Conservation (phyloP, 2,888 invertebrate genomes). For the Ashinkailepas kermadecensis region DNA sequence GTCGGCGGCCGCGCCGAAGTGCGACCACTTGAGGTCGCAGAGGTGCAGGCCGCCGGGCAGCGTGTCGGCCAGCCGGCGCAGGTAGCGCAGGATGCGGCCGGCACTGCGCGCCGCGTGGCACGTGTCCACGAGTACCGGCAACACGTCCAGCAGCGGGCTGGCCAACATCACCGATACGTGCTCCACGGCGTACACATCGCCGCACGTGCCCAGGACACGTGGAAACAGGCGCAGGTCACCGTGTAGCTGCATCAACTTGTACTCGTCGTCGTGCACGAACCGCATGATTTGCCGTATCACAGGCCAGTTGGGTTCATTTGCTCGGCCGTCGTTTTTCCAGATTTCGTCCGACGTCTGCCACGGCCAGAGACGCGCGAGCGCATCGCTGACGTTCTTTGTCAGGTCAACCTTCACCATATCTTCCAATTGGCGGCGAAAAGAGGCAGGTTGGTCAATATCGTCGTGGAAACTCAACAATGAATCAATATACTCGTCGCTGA, state of each 20-base stretch:
- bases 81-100: conserved; percentile 52
- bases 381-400: background rate
- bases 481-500: background rate
- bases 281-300: conserved; percentile 55
- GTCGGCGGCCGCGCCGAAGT: conserved; percentile 52
- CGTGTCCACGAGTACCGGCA: conserved; percentile 3
- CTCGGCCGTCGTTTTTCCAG: too few species aligned
- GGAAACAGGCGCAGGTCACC: conserved; percentile 57
- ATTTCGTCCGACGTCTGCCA: background rate
- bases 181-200: conserved; percentile 58
- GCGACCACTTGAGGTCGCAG: conserved; percentile 60
- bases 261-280: conserved; percentile 59
- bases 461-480: background rate
- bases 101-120: conserved; percentile 36
- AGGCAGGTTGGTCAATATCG: background rate
- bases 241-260: conserved; percentile 53
- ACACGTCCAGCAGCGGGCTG: background rate
- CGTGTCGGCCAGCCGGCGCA: conserved; percentile 52
- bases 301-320: background rate
- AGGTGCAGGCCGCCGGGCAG: conserved; percentile 56
- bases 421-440: background rate
- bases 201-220: conserved; percentile 57
- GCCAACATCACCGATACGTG: conserved; percentile 42
- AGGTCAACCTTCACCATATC: background rate
- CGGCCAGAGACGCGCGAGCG: background rate